These are phyloP conservation scores for Cryptotis parvus DNA, from an alignment of 2,113 vertebrate genomes.

Conservation along the genomic window DNA sequence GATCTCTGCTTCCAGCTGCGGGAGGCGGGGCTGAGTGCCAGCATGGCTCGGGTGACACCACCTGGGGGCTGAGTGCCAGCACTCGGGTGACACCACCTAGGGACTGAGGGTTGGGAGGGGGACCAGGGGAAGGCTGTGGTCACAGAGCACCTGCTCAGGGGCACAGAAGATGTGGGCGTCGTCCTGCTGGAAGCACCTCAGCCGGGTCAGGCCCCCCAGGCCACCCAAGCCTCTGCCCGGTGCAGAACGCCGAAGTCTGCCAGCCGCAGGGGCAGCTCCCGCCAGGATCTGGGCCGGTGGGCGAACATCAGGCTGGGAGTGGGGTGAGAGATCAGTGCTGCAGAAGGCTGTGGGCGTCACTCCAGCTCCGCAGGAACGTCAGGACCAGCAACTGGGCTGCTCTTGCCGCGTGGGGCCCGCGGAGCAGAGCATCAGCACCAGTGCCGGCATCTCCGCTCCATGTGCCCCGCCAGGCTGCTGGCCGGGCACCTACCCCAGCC, in stretches of 20 bases:
- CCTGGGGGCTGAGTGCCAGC: not conserved
- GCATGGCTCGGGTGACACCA: not conserved
- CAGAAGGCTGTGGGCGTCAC: not conserved
- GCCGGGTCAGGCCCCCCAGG: constrained; percentile 92
- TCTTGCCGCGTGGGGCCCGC: too few species aligned
- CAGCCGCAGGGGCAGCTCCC: constrained; percentile 94
- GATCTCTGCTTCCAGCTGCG: constrained; percentile 93
- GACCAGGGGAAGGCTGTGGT: not conserved
- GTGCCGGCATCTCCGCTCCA: too few species aligned
- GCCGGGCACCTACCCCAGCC: not conserved
- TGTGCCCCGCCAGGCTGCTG: not conserved
- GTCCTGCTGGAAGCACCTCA: constrained; percentile 94
- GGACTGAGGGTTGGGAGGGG: not conserved
- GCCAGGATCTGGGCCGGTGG: constrained; percentile 94
- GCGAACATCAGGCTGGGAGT: constrained; percentile 92
- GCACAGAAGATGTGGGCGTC: constrained; percentile 96
- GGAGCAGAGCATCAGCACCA: too few species aligned
- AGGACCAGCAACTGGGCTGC: too few species aligned
- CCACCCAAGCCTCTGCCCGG: constrained; percentile 92
- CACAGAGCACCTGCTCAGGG: constrained; percentile 90
- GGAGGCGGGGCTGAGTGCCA: not conserved
- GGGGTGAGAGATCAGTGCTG: not conserved
- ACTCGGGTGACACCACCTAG: not conserved
- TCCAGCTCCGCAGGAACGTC: not conserved
- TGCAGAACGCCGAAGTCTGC: constrained; percentile 96